phyloP scores from a whole-genome alignment of 2,888 invertebrate species.

The Seira ritae region DNA sequence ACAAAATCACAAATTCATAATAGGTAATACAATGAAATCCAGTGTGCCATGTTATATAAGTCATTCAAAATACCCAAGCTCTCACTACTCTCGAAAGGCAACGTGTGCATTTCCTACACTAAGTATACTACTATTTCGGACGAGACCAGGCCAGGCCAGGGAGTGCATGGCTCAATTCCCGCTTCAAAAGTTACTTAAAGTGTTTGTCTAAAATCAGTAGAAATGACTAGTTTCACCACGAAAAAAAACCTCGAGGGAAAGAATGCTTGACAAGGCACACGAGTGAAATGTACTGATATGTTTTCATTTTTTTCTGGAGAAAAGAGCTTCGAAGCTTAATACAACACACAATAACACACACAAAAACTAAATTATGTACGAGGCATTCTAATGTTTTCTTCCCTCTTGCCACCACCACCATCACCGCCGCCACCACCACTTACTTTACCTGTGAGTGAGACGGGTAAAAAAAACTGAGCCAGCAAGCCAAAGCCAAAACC shows the following conservation, averaged over 20 bases:
- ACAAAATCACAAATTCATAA: constrained; percentile 5
- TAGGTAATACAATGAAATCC: too few relatives aligned
- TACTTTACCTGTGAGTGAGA: neutral
- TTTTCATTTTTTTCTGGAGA: neutral
- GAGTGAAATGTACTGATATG: neutral
- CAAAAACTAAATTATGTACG: constrained; percentile 40
- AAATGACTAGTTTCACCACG: constrained; percentile 12
- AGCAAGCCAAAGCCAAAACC: too few relatives aligned
- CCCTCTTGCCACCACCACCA: constrained; percentile 1
- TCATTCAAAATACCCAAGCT: neutral
- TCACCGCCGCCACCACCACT: neutral
- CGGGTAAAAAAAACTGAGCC: neutral
- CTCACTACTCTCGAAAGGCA: too few relatives aligned
- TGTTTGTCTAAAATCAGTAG: constrained; percentile 10
- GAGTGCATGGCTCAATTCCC: neutral
- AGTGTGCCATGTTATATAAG: neutral
- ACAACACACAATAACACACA: constrained; percentile 11
- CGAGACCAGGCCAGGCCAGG: too few relatives aligned
- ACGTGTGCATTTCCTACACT: too few relatives aligned
- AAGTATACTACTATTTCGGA: too few relatives aligned
- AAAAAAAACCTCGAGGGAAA: neutral
- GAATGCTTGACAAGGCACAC: constrained; percentile 1
- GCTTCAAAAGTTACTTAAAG: constrained; percentile 9
- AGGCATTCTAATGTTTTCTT: constrained; percentile 25
- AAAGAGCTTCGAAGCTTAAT: constrained; percentile 6